phyloP scores from a whole-genome alignment of 53 echinoderm and acorn worm species.

The Pentamera pediparva region DNA sequence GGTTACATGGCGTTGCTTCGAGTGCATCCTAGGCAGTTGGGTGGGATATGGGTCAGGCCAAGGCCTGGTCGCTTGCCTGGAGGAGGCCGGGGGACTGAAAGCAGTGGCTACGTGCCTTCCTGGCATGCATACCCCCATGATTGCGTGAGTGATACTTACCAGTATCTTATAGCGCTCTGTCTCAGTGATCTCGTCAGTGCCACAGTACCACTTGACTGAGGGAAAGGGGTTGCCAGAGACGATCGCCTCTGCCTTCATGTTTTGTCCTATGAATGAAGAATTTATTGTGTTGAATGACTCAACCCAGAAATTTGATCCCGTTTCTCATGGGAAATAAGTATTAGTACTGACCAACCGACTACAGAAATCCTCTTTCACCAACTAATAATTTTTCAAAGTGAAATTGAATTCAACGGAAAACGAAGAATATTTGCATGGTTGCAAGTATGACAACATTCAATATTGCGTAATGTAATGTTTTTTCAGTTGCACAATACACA shows the following conservation, averaged over 20 bases:
- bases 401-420: no score
- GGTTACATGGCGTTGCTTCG: no score
- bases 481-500: background rate
- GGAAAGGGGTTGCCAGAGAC: constrained; percentile 79
- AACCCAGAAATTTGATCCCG: background rate
- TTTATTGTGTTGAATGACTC: background rate
- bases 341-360: no score
- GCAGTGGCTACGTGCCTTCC: background rate
- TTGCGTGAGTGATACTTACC: constrained; percentile 46
- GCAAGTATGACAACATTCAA: background rate
- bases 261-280: constrained; percentile 60
- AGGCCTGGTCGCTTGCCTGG: background rate
- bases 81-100: background rate
- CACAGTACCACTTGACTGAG: constrained; percentile 72
- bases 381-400: no score
- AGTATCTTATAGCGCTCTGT: constrained; percentile 59
- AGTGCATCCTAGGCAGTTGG: no score
- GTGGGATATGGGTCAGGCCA: no score
- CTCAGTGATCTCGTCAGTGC: constrained; percentile 52
- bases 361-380: no score
- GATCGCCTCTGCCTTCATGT: constrained; percentile 72
- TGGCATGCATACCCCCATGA: no score
- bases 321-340: background rate
- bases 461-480: background rate
- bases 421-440: no score